Base-by-base conservation (phyloP, 2,797 vertebrate genomes). In the Phoxinus dragarum region DNA sequence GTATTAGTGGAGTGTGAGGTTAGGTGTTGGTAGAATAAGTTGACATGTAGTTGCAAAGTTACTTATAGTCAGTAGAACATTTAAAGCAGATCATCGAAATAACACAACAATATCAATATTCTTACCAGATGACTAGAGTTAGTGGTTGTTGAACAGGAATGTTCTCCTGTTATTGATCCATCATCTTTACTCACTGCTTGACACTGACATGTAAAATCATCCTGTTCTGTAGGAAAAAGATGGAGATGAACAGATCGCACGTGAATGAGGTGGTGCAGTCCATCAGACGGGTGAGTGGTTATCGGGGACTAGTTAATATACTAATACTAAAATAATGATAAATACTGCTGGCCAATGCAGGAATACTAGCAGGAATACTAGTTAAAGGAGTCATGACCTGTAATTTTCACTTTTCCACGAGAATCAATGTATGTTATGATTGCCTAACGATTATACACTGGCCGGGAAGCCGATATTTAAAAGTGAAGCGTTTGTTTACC, bases 251-350 rank as follows among this genome's bases (percentile, higher is more conserved):
- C 93, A 95, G 97, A 54, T 97, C 97, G 0, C 98, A 98, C 88
- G 98, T 99, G 91, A 98, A 98, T 80, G 98, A 99, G 91, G 98
- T 99, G 91, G 98, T 99, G 86, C 98, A 99, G 90, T 97, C 96
- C 90, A 98, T 99, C 88, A 99, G 99, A 94, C 94, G 97, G 96
- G 98, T 99, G 93, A 81, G 96, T 93, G 31, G 44, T 54, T 23
- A 36, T 11, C 19, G 7, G 6, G 8, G 71, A 21, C 44, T 49
- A 73, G 71, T 49, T 73, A 44, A 44, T 44, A 44, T 44, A 44
- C 44, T 47, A 14, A 47, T 14, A 4, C 4, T 47, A 44, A 44
- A 12, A 44, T 44, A 44, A 11, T 44, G 11, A 44, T 4, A 11
- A 42, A 42, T 42, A 9, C 8, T 42, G 40, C 40, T 40, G 40